Percentiles rank a stretch among this genome's conserved stretches.
Evolutionary conservation across 2,797 vertebrate species (phyloP).

Genomic region (Phataginus tricuspis): DNA sequence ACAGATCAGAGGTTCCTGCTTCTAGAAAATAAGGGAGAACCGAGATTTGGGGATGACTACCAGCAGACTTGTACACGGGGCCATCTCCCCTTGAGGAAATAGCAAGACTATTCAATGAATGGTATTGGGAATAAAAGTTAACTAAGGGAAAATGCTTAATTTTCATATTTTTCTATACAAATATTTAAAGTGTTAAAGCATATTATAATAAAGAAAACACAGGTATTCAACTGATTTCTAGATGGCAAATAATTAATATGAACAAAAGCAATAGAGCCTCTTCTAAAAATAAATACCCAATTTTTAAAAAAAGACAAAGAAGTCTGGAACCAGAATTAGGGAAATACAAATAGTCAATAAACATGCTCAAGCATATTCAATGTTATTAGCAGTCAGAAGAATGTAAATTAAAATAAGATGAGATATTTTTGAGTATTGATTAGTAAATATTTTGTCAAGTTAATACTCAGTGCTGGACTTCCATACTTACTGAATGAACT

Average conservation of each 20-base stretch:
- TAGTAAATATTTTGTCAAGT: neutral
- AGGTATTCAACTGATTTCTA: conserved; percentile 11
- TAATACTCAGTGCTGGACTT: neutral
- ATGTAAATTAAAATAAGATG: neutral
- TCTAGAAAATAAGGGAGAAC: neutral
- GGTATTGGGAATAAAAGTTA: neutral
- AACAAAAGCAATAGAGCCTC: neutral
- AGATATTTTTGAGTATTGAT: neutral
- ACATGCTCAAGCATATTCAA: neutral
- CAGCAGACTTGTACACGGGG: neutral
- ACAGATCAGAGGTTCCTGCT: neutral
- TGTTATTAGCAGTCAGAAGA: neutral
- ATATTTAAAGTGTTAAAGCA: neutral
- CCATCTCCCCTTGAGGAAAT: neutral
- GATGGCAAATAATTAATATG: neutral
- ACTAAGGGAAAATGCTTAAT: neutral
- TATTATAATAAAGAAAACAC: neutral
- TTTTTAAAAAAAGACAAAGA: neutral
- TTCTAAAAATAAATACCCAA: neutral
- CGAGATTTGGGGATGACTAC: neutral
- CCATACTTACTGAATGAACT: neutral
- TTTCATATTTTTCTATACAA: neutral
- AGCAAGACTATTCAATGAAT: neutral
- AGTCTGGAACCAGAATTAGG: neutral
- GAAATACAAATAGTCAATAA: conserved; percentile 18